Conservation (phyloP, 2,797 vertebrate species). For the Thamnophis elegans region DNA sequence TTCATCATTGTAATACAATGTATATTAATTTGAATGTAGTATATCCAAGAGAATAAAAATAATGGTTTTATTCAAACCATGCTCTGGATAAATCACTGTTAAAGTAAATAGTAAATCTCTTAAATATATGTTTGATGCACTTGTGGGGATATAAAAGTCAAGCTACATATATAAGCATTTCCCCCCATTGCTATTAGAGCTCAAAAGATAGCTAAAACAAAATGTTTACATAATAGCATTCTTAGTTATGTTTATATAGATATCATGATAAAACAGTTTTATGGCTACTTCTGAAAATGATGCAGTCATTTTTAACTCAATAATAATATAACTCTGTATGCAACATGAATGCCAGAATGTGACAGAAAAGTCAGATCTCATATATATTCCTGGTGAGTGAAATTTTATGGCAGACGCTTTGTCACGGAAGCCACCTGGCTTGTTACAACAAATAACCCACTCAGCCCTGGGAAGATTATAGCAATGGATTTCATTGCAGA, state of each 20-base stretch:
- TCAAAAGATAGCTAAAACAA: conserved; percentile 25
- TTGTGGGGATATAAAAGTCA: background rate
- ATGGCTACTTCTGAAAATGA: background rate
- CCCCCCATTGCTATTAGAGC: background rate
- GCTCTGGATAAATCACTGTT: background rate
- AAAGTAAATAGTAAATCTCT: background rate
- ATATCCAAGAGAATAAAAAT: background rate
- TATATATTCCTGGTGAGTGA: no score
- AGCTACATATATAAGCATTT: background rate
- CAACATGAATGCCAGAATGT: no score
- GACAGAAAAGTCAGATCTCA: no score
- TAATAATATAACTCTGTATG: no score
- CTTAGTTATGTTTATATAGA: background rate
- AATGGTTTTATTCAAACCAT: background rate
- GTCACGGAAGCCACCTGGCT: no score
- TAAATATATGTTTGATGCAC: background rate
- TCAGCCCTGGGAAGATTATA: no score
- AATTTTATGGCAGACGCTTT: no score
- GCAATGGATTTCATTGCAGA: no score
- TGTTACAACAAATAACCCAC: no score
- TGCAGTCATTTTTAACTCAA: background rate
- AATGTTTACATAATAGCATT: conserved; percentile 23
- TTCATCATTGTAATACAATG: background rate
- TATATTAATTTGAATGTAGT: background rate
- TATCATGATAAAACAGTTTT: background rate